These are phyloP conservation scores for Tiliqua scincoides DNA, from an alignment of 2,113 vertebrate genomes.

Conservation along the genomic window DNA sequence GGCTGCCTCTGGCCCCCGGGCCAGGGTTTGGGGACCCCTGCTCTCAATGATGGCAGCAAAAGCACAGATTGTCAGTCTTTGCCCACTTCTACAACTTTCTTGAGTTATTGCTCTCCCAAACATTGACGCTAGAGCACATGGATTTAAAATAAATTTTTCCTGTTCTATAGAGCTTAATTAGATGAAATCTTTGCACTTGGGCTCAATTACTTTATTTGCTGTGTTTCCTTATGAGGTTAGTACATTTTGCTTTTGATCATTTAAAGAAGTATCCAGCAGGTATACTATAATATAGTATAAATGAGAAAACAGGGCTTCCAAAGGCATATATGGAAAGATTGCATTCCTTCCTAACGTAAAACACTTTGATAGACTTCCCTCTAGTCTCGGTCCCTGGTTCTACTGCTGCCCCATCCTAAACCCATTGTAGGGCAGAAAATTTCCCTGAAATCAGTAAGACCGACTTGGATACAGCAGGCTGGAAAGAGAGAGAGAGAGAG, in stretches of 20 bases:
- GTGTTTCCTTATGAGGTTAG: neutral
- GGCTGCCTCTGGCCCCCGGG: too few relatives aligned
- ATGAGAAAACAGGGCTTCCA: neutral
- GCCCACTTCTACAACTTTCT: neutral
- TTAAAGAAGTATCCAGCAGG: neutral
- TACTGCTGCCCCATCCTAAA: neutral
- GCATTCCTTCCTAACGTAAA: neutral
- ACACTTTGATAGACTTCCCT: neutral
- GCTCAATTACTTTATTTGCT: neutral
- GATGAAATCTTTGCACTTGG: neutral
- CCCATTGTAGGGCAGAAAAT: neutral
- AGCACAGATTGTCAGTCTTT: neutral
- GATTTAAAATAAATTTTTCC: neutral
- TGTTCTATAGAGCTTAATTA: neutral
- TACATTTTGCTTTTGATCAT: neutral
- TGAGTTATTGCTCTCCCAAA: neutral
- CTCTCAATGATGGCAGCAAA: neutral
- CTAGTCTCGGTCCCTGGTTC: neutral
- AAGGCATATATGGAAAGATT: neutral
- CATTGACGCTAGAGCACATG: neutral
- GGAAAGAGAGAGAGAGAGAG: neutral
- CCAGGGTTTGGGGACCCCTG: too few relatives aligned
- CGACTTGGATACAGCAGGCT: neutral
- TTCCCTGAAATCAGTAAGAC: neutral
- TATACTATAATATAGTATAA: neutral